Evolutionary conservation across 2,113 vertebrate species (phyloP), one percentile per base, ranked within the genome.

Genomic region (Oryzias javanicus): DNA sequence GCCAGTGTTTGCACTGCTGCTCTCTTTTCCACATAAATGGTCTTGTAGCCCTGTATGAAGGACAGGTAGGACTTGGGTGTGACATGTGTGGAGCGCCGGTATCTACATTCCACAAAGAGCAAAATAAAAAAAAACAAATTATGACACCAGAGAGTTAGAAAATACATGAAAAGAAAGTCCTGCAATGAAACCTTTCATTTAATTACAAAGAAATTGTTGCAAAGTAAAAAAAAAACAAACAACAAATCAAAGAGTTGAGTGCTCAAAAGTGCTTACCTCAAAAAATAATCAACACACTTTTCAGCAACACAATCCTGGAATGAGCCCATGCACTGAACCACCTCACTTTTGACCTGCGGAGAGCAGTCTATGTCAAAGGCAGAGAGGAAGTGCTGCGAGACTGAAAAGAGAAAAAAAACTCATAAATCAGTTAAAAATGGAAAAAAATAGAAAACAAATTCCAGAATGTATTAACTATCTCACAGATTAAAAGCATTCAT

Each of bases 1-100:
- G 94, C 94, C 51, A 98, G 85, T 0, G 86, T 95, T 71, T 93
- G 93, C 6, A 99, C 92, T 74, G 97, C 93, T 8, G 80, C 62
- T 6, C 78, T 92, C 48, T 98, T 98, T 81, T 96, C 95, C 74
- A 84, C 90, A 69, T 99, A 99, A 51, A 94, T 95, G 41, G 78
- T 52, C 86, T 98, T 98, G 83, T 98, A 98, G 15, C 90, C 89
- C 59, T 97, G 96, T 78, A 99, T 96, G 86, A 99, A 98, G 71
- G 95, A 94, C 42, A 98, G 89, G 82, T 98, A 99, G 24, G 96
- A 98, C 76, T 96, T 98, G 42, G 97, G 95, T 0, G 97, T 98
- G 78, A 99, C 94, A 0, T 99, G 94, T 1, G 95, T 93, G 49
- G 94, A 90, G 47, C 96, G 94, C 14, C 95, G 91, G 71, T 95